phyloP scores from a whole-genome alignment of 2,797 vertebrate species.

The Pseudochromis fuscus region DNA sequence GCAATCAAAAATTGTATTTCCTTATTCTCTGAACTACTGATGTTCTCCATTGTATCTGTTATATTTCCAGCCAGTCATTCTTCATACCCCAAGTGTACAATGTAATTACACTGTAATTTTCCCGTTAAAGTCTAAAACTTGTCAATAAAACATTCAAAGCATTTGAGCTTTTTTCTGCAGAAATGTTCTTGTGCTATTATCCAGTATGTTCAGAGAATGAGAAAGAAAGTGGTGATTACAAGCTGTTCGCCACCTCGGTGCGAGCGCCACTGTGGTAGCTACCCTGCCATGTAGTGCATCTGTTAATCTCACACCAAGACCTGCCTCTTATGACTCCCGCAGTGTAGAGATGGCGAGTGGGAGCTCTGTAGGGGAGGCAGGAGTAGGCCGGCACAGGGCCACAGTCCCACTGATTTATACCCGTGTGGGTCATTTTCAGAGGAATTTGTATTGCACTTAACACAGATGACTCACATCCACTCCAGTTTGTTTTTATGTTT shows the following conservation, averaged over 20 bases:
- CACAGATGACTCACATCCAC: slow-evolving; percentile 63
- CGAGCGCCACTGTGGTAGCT: slow-evolving; percentile 1
- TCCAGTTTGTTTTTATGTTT: slow-evolving; percentile 67
- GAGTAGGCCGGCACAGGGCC: slow-evolving; percentile 26
- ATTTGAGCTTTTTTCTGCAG: no score
- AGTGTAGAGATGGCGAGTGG: slow-evolving; percentile 53
- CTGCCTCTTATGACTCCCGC: slow-evolving; percentile 29
- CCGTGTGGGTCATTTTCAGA: slow-evolving; percentile 62
- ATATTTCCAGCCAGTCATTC: no score
- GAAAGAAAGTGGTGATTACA: slow-evolving; percentile 6
- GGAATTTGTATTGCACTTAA: slow-evolving; percentile 60
- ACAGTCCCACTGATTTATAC: slow-evolving; percentile 66
- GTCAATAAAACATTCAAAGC: no score
- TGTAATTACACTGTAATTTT: background rate
- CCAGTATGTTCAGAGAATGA: background rate
- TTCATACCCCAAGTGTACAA: background rate
- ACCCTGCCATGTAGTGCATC: slow-evolving; percentile 6
- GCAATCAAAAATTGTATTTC: no score
- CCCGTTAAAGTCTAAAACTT: no score
- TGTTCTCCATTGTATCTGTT: no score
- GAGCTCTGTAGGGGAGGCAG: slow-evolving; percentile 39
- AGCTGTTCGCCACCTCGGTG: slow-evolving; percentile 9
- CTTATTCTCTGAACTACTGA: no score
- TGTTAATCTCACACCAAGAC: slow-evolving; percentile 29
- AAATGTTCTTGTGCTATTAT: no score